phyloP scores from a whole-genome alignment of 2,888 invertebrate species.

The Eudiplozoon nipponicum region DNA sequence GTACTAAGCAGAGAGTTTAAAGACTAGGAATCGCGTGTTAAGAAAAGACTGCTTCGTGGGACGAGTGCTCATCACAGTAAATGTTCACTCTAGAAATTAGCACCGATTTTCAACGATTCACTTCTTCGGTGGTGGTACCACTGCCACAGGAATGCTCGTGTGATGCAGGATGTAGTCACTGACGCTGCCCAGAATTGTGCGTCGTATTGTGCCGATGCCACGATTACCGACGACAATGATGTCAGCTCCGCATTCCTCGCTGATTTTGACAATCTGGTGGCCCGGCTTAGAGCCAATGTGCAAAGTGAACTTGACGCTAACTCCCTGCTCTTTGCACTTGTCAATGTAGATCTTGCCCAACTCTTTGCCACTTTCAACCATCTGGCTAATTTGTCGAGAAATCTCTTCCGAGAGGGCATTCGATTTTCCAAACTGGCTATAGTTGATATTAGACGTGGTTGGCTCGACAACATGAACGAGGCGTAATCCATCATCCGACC shows the following conservation, averaged over 20 bases:
- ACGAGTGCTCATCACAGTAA: too few relatives aligned
- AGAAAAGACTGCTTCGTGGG: too few relatives aligned
- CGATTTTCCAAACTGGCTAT: not conserved
- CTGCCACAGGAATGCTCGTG: not conserved
- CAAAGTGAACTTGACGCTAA: not conserved
- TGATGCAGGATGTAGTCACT: constrained; percentile 3
- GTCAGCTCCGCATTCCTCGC: too few relatives aligned
- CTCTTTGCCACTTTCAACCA: not conserved
- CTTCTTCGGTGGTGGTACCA: too few relatives aligned
- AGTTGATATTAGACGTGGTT: not conserved
- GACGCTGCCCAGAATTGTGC: constrained; percentile 2
- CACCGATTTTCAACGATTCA: too few relatives aligned
- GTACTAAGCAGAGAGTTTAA: too few relatives aligned
- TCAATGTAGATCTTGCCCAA: not conserved
- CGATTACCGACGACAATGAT: not conserved
- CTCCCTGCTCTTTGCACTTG: too few relatives aligned
- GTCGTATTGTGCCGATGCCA: not conserved
- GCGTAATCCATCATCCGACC: not conserved
- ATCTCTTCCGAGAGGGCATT: not conserved
- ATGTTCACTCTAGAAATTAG: too few relatives aligned
- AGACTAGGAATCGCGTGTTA: too few relatives aligned
- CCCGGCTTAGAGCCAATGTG: not conserved
- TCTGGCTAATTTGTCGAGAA: not conserved
- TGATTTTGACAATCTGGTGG: not conserved
- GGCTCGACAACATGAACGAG: not conserved